Percentiles rank a stretch among this genome's conserved stretches.
Conservation (phyloP, 2,888 invertebrate species). For the Nemapogon koenigi region DNA sequence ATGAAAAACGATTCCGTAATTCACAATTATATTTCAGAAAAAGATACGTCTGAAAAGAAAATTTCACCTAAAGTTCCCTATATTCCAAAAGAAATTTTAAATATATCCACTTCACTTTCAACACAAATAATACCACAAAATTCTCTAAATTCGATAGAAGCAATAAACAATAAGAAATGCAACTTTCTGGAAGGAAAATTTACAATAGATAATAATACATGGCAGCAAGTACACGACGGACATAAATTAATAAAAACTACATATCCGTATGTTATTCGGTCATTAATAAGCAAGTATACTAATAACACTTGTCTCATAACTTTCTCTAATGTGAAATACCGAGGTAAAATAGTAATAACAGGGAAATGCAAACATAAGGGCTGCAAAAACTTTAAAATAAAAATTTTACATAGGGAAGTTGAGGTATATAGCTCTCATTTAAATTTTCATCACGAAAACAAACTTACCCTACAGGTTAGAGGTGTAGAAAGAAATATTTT, state of each 20-base stretch:
- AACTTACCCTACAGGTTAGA: neutral
- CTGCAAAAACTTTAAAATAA: neutral
- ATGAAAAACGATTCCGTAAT: too few relatives aligned
- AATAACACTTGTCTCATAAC: neutral
- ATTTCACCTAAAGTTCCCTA: neutral
- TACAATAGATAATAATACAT: neutral
- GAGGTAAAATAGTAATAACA: neutral
- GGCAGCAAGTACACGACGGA: neutral
- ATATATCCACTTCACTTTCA: neutral
- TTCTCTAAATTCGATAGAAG: neutral
- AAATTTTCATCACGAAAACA: neutral
- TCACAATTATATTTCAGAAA: too few relatives aligned
- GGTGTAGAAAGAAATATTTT: constrained; percentile 1
- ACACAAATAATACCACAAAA: neutral
- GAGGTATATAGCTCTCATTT: neutral
- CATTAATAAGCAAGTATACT: neutral
- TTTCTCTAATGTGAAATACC: neutral
- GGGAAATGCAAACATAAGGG: neutral
- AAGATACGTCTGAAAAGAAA: too few relatives aligned
- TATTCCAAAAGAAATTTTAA: neutral
- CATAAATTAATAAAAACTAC: neutral
- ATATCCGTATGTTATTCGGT: neutral
- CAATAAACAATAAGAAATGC: neutral
- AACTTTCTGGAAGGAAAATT: neutral
- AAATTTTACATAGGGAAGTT: neutral